A percentile compares a stretch with the other conserved stretches of the same genome.
Conservation (phyloP, 2,797 vertebrate species). For the Silurus lanzhouensis region DNA sequence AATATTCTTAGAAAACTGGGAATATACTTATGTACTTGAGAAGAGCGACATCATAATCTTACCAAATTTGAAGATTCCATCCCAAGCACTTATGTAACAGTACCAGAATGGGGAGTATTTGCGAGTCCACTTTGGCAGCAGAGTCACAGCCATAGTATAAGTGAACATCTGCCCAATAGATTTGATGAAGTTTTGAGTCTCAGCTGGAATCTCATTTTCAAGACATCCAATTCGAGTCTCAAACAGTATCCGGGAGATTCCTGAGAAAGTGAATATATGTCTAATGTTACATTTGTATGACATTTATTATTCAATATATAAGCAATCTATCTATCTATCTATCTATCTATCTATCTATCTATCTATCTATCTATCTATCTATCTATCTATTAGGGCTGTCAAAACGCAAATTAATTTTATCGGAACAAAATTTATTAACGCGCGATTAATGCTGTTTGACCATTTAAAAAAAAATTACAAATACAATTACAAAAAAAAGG, state of each 20-base stretch:
- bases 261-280: constrained; percentile 63
- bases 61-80: constrained; percentile 90
- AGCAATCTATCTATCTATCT: not conserved
- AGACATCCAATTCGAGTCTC: constrained; percentile 92
- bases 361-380: too few species aligned
- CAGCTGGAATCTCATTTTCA: constrained; percentile 79
- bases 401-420: too few species aligned
- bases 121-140: constrained; percentile 85
- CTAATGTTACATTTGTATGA: not conserved
- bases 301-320: not conserved
- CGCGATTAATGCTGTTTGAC: too few species aligned
- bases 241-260: constrained; percentile 88
- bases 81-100: constrained; percentile 83
- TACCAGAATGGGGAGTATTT: constrained; percentile 81
- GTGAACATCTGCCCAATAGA: constrained; percentile 83
- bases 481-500: too few species aligned
- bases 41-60: constrained; percentile 51
- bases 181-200: constrained; percentile 82
- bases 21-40: not conserved
- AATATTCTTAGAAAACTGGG: not conserved
- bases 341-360: not conserved
- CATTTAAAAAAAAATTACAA: too few species aligned
- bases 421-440: too few species aligned
- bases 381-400: too few species aligned
- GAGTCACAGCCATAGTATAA: constrained; percentile 67